Conservation (phyloP, 1,140 invertebrate species). For the Hylyphantes graminicola region DNA sequence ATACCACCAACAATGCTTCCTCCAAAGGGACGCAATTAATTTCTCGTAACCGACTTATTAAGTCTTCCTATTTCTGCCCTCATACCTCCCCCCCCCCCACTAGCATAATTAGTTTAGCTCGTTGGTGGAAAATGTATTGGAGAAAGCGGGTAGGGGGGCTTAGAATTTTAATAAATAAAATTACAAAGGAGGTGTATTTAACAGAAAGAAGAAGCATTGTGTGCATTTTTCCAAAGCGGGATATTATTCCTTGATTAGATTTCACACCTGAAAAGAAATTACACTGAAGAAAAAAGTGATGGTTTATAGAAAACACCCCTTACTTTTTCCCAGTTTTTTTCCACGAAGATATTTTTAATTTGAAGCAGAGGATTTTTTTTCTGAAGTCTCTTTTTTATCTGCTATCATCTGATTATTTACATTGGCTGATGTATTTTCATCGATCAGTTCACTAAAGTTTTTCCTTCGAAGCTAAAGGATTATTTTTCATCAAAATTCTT, state of each 20-base stretch:
- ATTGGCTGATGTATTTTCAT: conserved; percentile 20
- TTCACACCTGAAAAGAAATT: conserved; percentile 35
- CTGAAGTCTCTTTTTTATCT: conserved; percentile 5
- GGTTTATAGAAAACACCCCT: not conserved
- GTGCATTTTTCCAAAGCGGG: conserved; percentile 11
- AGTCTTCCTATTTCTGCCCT: conserved; percentile 28
- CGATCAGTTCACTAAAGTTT: not conserved
- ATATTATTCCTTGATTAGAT: conserved; percentile 56
- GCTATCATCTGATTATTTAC: conserved; percentile 37
- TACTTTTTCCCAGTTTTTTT: not conserved
- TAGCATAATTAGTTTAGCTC: conserved; percentile 51
- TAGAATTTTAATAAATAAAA: conserved; percentile 44
- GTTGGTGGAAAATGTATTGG: not conserved
- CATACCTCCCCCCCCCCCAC: not conserved
- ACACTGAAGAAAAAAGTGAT: not conserved
- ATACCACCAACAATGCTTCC: not conserved
- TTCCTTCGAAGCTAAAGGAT: not conserved
- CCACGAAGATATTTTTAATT: conserved; percentile 10
- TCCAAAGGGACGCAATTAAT: conserved; percentile 34
- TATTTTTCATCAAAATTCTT: too few relatives aligned
- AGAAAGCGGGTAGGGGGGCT: not conserved
- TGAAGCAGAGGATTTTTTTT: not conserved
- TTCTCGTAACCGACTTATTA: conserved; percentile 57
- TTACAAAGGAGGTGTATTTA: not conserved
- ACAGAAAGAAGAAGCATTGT: not conserved